Percentiles rank a stretch among this genome's conserved stretches.
Conservation (phyloP, 2,797 vertebrate species). For the Anableps anableps region DNA sequence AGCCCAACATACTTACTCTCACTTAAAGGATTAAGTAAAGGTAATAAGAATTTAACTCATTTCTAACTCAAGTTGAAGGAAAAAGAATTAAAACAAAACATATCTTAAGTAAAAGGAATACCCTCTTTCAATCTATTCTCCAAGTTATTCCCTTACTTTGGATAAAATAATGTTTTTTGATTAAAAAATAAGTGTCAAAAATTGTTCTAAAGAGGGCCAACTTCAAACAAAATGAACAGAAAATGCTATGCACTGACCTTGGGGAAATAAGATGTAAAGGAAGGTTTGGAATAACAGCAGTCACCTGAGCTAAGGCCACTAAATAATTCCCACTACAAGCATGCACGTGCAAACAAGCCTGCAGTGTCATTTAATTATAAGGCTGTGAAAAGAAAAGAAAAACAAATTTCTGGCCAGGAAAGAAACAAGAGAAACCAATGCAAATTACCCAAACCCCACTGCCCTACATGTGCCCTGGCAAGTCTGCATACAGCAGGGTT, state of each 20-base stretch:
- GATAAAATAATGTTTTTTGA: neutral
- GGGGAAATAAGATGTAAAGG: slow-evolving; percentile 39
- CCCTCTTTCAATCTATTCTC: neutral
- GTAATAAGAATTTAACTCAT: slow-evolving; percentile 9
- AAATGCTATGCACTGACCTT: slow-evolving; percentile 50
- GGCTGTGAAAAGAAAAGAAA: slow-evolving; percentile 15
- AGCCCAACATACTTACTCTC: neutral
- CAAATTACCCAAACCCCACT: slow-evolving; percentile 67
- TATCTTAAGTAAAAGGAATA: neutral
- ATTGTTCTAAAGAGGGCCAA: neutral
- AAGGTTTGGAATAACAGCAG: slow-evolving; percentile 35
- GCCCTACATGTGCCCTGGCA: slow-evolving; percentile 71
- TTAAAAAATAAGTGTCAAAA: neutral
- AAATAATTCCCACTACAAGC: slow-evolving; percentile 55
- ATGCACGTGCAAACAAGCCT: slow-evolving; percentile 46
- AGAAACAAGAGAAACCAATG: slow-evolving; percentile 38
- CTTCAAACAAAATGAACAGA: neutral
- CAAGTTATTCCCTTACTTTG: neutral
- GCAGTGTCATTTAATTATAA: slow-evolving; percentile 33
- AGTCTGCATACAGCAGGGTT: slow-evolving; percentile 65
- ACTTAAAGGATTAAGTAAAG: neutral
- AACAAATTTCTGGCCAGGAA: slow-evolving; percentile 7
- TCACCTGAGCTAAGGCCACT: slow-evolving; percentile 46
- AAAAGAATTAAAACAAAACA: slow-evolving; percentile 25
- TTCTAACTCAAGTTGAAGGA: slow-evolving; percentile 36